These are phyloP conservation scores for Bombylius major DNA, from an alignment of 2,888 invertebrate species.

Conservation along the genomic window DNA sequence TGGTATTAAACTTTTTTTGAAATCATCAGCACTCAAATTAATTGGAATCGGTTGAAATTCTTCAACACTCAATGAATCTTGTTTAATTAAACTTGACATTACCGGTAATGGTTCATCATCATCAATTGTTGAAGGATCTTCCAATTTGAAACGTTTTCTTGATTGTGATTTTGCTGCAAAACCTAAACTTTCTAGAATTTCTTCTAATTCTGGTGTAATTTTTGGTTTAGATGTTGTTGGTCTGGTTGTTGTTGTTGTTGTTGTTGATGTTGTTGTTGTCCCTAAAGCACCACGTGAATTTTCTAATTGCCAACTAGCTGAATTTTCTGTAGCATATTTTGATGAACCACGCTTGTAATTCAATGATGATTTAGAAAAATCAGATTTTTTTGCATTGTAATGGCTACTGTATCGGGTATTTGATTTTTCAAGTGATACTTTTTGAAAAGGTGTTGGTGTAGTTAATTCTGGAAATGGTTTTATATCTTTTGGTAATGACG, in stretches of 20 bases:
- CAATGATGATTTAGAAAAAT: conserved; percentile 17
- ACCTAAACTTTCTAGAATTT: conserved; percentile 38
- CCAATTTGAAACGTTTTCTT: conserved; percentile 23
- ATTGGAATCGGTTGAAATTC: conserved; percentile 11
- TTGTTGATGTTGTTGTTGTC: conserved; percentile 16
- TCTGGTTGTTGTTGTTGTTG: conserved; percentile 15
- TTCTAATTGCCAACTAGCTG: not conserved
- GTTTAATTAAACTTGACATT: conserved; percentile 19
- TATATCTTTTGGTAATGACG: not conserved
- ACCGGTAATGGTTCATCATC: conserved; percentile 27
- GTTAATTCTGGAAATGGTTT: not conserved
- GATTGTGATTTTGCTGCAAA: conserved; percentile 20
- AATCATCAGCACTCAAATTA: conserved; percentile 23
- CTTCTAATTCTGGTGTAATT: conserved; percentile 27
- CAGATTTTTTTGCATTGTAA: conserved; percentile 34
- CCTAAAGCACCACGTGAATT: not conserved
- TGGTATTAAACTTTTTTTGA: conserved; percentile 24
- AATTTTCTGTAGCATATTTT: not conserved
- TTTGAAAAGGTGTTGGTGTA: not conserved
- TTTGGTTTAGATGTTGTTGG: conserved; percentile 11
- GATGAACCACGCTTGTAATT: not conserved
- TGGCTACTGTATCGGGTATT: conserved; percentile 33
- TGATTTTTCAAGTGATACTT: conserved; percentile 5
- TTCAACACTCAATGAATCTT: conserved; percentile 5
- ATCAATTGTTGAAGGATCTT: conserved; percentile 24